Base-by-base conservation (phyloP, 2,888 invertebrate genomes). In the Stenodera caucasica region DNA sequence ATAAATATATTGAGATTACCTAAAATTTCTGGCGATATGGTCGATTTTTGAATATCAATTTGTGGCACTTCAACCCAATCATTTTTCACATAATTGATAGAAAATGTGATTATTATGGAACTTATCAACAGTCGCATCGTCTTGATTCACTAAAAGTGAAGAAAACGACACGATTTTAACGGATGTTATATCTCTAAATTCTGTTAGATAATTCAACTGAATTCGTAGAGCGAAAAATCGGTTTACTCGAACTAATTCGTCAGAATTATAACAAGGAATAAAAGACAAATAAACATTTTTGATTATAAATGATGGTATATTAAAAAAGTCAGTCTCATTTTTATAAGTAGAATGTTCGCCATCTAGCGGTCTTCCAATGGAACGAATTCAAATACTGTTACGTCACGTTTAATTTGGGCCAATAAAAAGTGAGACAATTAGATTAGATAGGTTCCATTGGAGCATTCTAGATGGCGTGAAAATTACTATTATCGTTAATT, bases 221-320 rank as follows among this genome's bases (percentile, higher is more conserved):
- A 11, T 45, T 45, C 45, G 15, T 45, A 45, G 45, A 45, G 45
- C 45, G 18, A 18, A 45, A 45, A 45, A 45, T 45, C 45, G 21
- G 1, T 9, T 45, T 45, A n/a, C 6, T n/a, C 21, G 21, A 45
- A 45, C 45, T 45, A 23, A 45, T 6, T 7, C 2, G 45, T 21
- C 11, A 40, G 11, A 40, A 40, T 45, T 23, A 23, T 11, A 40
- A 21, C 21, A 1, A 4, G 12, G 7, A 9, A 1, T 11, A 23
- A 40, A 45, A 5, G 45, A n/a, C 12, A 37, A 37, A 37, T 4
- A 37, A 37, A 37, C n/a, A n/a, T 32, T 9, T 11, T 5, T 14
- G 0, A 35, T 35, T 35, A 3, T 2, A 35, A n/a, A 14, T 2
- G n/a, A 5, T 2, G n/a, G 5, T 14, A 15, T 37, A 18, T 32